Conservation (phyloP, 2,888 invertebrate genomes). For the Myathropa florea region DNA sequence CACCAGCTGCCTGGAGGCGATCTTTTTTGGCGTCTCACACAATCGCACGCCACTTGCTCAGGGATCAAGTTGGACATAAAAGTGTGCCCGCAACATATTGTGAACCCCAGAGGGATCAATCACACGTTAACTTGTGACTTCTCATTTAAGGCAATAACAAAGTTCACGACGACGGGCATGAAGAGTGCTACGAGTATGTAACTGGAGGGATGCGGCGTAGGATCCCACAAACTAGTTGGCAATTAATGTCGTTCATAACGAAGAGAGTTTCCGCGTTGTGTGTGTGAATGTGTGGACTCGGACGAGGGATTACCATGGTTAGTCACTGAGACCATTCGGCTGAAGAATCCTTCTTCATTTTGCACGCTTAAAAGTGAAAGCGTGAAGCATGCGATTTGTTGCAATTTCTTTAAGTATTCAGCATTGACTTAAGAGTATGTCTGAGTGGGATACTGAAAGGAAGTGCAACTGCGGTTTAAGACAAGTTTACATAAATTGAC, state of each 20-base stretch:
- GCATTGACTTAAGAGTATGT: too few relatives aligned
- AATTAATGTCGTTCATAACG: constrained; percentile 27
- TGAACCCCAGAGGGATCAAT: constrained; percentile 13
- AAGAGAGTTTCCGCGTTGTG: constrained; percentile 32
- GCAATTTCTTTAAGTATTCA: too few relatives aligned
- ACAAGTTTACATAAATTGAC: too few relatives aligned
- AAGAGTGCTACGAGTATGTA: constrained; percentile 11
- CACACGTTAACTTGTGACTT: neutral
- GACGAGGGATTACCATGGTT: neutral
- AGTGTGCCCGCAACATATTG: neutral
- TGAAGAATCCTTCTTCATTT: neutral
- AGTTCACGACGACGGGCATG: constrained; percentile 14
- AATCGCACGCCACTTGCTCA: neutral
- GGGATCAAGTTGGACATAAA: neutral
- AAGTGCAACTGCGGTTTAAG: too few relatives aligned
- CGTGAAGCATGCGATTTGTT: too few relatives aligned
- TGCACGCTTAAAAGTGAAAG: neutral
- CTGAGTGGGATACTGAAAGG: too few relatives aligned
- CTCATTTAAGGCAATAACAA: constrained; percentile 3
- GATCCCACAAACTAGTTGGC: constrained; percentile 25
- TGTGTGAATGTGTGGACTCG: neutral
- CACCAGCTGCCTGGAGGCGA: neutral
- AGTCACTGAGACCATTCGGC: neutral
- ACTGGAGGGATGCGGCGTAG: constrained; percentile 1
- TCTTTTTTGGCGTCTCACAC: neutral